Percentiles rank a stretch among this genome's conserved stretches.
Evolutionary conservation across 2,888 invertebrate genomes (phyloP).

Genomic region (Lycia hirtaria): DNA sequence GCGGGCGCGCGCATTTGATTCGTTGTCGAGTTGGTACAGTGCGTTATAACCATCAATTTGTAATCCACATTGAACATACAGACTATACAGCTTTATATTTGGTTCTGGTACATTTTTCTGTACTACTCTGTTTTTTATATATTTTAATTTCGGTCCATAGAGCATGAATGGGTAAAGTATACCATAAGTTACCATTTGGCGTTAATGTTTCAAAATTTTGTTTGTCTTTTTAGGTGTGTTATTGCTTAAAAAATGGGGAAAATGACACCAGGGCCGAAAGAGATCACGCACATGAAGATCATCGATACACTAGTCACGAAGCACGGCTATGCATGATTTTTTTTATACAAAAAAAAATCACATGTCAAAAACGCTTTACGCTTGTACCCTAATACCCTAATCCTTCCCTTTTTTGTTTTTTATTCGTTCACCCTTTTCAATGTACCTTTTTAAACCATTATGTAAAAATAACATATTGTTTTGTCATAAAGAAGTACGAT

Average conservation of each 20-base stretch:
- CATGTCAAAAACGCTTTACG: slow-evolving; percentile 49
- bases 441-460: slow-evolving; percentile 27
- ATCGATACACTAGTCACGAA: slow-evolving; percentile 65
- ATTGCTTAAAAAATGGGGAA: slow-evolving; percentile 63
- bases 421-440: slow-evolving; percentile 15
- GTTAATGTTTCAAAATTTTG: slow-evolving; percentile 41
- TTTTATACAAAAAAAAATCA: slow-evolving; percentile 31
- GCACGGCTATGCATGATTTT: slow-evolving; percentile 70
- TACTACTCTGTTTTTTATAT: slow-evolving; percentile 37
- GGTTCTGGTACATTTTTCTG: slow-evolving; percentile 81
- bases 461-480: slow-evolving; percentile 37
- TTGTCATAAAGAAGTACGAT: slow-evolving; percentile 31
- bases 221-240: slow-evolving; percentile 73
- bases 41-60: neutral
- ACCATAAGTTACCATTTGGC: slow-evolving; percentile 26
- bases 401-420: slow-evolving; percentile 29
- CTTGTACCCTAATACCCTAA: slow-evolving; percentile 48
- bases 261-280: slow-evolving; percentile 85
- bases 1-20: too few relatives aligned
- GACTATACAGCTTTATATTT: slow-evolving; percentile 54
- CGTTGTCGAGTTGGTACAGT: neutral
- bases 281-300: slow-evolving; percentile 63
- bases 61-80: slow-evolving; percentile 9
- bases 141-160: slow-evolving; percentile 44
- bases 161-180: slow-evolving; percentile 46